Percentiles rank a stretch among this genome's conserved stretches.
Evolutionary conservation across 2,797 vertebrate genomes (phyloP).

Genomic region (Strix occidentalis): DNA sequence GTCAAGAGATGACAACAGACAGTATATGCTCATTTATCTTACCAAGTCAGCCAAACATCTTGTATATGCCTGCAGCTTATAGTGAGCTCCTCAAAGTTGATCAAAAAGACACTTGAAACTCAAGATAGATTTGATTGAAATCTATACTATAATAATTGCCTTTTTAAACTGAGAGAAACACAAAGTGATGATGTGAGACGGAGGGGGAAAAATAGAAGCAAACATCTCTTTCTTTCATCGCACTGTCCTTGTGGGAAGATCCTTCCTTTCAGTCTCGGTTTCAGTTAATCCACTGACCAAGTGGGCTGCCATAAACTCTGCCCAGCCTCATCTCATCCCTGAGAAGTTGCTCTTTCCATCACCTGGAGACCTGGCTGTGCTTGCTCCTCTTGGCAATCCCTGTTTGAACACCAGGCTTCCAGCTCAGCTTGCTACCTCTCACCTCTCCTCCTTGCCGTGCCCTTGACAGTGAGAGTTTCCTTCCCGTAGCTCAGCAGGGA

Average conservation of each 20-base stretch:
- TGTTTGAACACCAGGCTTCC: not conserved
- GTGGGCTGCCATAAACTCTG: not conserved
- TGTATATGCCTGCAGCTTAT: not conserved
- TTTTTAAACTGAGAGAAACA: not conserved
- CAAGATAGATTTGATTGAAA: not conserved
- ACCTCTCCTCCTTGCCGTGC: not conserved
- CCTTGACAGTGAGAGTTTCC: not conserved
- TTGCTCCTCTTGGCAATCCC: not conserved
- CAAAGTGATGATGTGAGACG: not conserved
- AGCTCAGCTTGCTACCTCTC: not conserved
- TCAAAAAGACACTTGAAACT: not conserved
- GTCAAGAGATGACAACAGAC: not conserved
- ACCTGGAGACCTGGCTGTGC: not conserved
- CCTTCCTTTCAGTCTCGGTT: not conserved
- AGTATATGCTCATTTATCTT: not conserved
- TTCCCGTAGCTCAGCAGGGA: not conserved
- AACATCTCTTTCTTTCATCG: not conserved
- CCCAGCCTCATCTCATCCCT: not conserved
- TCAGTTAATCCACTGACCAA: not conserved
- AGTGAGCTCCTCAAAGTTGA: not conserved
- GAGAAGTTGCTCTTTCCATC: not conserved
- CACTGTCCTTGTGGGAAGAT: not conserved
- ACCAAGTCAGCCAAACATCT: not conserved
- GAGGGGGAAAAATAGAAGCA: not conserved
- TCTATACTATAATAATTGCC: not conserved